Conservation (phyloP, 2,113 vertebrate genomes). For the Ardeotis arabs region DNA sequence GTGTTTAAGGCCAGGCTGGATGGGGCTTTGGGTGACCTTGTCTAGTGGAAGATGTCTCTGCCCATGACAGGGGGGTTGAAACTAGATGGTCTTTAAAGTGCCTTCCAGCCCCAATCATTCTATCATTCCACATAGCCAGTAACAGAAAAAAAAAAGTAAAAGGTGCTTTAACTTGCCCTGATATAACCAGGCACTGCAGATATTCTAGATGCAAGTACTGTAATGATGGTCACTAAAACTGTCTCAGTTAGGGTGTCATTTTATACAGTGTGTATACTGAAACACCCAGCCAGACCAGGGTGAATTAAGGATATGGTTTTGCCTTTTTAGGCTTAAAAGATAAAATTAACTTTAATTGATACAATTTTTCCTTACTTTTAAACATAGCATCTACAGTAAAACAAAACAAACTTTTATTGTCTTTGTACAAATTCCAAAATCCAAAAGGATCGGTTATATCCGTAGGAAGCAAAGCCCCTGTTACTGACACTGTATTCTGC, state of each 20-base stretch:
- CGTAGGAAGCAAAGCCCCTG: background rate
- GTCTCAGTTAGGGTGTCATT: background rate
- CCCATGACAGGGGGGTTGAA: too few relatives aligned
- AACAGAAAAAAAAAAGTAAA: background rate
- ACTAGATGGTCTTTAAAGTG: too few relatives aligned
- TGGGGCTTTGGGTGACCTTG: too few relatives aligned
- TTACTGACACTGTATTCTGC: background rate
- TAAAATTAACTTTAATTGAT: background rate
- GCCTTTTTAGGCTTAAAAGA: constrained; percentile 31
- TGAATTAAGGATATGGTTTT: background rate
- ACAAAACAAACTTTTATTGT: background rate
- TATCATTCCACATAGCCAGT: background rate
- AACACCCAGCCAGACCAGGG: background rate
- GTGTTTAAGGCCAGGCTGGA: too few relatives aligned
- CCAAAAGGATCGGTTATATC: background rate
- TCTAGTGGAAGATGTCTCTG: too few relatives aligned
- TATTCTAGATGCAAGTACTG: background rate
- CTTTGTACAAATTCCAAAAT: constrained; percentile 32
- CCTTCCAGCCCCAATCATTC: too few relatives aligned
- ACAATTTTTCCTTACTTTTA: constrained; percentile 28
- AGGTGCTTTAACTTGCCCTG: background rate
- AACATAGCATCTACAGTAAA: background rate
- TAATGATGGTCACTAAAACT: background rate
- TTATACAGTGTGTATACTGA: background rate
- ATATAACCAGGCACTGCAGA: background rate